These are phyloP conservation scores for Drosophila subquinaria DNA, from an alignment of 2,888 invertebrate species.

Conservation along the genomic window DNA sequence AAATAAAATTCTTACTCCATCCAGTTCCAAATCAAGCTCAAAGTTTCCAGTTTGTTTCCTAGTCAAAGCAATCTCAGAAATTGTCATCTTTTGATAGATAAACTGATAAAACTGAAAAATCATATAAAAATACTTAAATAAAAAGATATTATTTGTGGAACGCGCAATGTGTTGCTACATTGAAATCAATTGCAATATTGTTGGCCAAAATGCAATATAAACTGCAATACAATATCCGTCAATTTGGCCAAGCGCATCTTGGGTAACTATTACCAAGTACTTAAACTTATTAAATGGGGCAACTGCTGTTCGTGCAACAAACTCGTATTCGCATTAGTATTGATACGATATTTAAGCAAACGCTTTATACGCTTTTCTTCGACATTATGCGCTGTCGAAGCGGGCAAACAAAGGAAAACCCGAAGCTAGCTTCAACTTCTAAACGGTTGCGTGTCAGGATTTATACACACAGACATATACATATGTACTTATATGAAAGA, in stretches of 20 bases:
- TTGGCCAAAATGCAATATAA: not conserved
- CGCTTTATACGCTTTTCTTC: constrained; percentile 3
- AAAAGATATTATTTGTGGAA: not conserved
- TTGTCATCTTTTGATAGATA: not conserved
- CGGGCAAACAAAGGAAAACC: constrained; percentile 14
- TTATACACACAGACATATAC: constrained; percentile 3
- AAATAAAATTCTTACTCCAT: no score
- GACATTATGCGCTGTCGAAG: constrained; percentile 27
- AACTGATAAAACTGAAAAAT: not conserved
- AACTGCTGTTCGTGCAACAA: constrained; percentile 6
- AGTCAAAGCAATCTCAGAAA: not conserved
- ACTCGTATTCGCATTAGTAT: not conserved
- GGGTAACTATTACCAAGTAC: constrained; percentile 29
- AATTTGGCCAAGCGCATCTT: not conserved
- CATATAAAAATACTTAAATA: not conserved
- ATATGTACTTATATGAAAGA: constrained; percentile 13
- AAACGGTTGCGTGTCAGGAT: constrained; percentile 40
- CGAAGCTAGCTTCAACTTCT: constrained; percentile 8
- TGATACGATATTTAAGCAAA: constrained; percentile 8
- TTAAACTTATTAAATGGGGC: constrained; percentile 5
- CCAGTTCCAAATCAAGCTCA: not conserved
- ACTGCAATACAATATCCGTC: not conserved
- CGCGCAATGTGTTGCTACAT: not conserved
- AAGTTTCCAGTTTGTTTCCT: not conserved
- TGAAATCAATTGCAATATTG: not conserved